Evolutionary conservation across 1,140 invertebrate genomes (phyloP).

Genomic region (Drosophila punjabiensis): DNA sequence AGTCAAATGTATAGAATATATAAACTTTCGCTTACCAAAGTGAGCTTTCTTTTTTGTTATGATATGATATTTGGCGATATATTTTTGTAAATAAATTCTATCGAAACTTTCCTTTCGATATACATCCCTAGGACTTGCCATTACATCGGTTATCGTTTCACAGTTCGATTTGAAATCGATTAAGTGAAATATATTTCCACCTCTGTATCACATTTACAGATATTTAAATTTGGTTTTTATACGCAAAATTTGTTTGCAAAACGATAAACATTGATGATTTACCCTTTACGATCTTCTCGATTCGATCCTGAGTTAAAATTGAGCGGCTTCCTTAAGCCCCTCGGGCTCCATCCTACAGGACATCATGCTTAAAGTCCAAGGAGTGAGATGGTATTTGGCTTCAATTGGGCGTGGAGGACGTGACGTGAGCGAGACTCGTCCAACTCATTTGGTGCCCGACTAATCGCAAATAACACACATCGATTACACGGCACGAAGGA

Average conservation of each 20-base stretch:
- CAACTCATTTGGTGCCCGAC: constrained; percentile 67
- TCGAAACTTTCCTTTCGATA: too few species aligned
- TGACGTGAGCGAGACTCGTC: constrained; percentile 20
- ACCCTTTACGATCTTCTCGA: neutral
- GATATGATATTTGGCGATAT: too few species aligned
- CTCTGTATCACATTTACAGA: neutral
- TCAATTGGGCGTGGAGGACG: constrained; percentile 20
- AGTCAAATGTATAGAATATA: too few species aligned
- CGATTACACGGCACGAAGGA: constrained; percentile 46
- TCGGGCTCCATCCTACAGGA: neutral
- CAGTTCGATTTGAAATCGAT: too few species aligned
- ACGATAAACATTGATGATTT: neutral
- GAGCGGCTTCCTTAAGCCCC: too few species aligned
- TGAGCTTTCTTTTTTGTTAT: too few species aligned
- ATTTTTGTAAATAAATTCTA: too few species aligned
- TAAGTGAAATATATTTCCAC: neutral
- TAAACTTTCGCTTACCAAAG: too few species aligned
- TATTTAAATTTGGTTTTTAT: neutral
- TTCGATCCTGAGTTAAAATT: neutral
- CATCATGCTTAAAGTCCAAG: neutral
- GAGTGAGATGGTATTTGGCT: constrained; percentile 5
- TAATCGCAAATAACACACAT: constrained; percentile 76
- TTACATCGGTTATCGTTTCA: too few species aligned
- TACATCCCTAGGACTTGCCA: too few species aligned
- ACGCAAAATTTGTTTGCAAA: neutral